phyloP scores from a whole-genome alignment of 2,113 vertebrate genomes.

The Camelus dromedarius region DNA sequence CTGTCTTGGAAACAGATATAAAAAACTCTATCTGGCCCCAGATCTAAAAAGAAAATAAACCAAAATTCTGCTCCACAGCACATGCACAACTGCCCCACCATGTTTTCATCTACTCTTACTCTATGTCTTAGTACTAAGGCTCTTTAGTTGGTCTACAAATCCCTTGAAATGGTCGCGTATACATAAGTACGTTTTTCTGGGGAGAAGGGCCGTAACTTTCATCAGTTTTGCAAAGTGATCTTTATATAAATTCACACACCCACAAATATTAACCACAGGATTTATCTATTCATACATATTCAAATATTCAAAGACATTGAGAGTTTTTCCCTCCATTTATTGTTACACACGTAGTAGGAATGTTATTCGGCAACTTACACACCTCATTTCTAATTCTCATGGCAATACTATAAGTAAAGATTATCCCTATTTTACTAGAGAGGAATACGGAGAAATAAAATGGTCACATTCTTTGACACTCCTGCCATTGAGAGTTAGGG shows the following conservation, averaged over 20 bases:
- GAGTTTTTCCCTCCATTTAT: background rate
- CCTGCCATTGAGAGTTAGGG: background rate
- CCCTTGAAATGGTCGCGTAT: background rate
- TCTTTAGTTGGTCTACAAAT: background rate
- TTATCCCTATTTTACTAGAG: background rate
- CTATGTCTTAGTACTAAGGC: background rate
- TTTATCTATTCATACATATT: background rate
- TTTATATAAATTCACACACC: background rate
- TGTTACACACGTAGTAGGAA: background rate
- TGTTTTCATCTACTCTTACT: background rate
- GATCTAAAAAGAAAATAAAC: conserved; percentile 38
- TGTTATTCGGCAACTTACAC: background rate
- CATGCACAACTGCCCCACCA: too few relatives aligned
- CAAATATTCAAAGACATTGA: background rate
- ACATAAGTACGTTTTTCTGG: background rate
- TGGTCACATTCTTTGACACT: background rate
- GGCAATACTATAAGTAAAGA: background rate
- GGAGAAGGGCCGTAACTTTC: background rate
- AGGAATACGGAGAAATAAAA: background rate
- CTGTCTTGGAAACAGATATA: background rate
- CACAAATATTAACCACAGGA: background rate
- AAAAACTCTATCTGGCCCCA: background rate
- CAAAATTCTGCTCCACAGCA: background rate
- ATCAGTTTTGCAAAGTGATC: background rate
- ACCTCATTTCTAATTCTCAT: background rate